These are phyloP conservation scores for Falco peregrinus DNA, from an alignment of 2,797 vertebrate species.

Conservation along the genomic window DNA sequence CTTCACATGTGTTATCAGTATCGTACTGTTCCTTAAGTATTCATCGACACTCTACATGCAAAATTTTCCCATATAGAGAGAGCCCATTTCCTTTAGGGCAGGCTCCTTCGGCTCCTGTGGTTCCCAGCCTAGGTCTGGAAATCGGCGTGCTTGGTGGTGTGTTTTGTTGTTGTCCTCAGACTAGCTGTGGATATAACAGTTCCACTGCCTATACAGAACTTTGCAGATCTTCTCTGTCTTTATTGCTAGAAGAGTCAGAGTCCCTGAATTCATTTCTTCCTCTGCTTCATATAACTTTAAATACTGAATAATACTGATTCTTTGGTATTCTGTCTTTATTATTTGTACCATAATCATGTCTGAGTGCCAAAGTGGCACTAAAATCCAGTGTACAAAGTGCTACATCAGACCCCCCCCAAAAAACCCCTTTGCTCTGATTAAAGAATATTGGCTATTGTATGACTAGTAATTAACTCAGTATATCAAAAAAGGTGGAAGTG, in stretches of 20 bases:
- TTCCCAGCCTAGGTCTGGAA: neutral
- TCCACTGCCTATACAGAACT: neutral
- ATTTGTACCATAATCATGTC: neutral
- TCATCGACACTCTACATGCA: neutral
- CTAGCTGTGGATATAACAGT: neutral
- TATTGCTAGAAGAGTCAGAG: neutral
- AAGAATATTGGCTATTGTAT: neutral
- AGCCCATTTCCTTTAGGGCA: neutral
- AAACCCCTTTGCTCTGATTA: neutral
- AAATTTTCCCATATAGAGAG: neutral
- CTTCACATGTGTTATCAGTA: neutral
- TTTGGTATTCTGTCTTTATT: neutral
- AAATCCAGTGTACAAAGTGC: neutral
- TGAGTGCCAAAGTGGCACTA: neutral
- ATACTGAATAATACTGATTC: neutral
- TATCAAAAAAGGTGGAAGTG: neutral
- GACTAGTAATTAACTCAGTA: accelerated
- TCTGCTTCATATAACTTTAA: neutral
- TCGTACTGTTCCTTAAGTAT: neutral
- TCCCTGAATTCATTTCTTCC: neutral
- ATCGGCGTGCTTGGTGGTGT: neutral
- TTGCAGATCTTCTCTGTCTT: neutral
- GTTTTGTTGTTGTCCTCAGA: neutral
- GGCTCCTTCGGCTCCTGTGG: neutral
- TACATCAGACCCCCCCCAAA: neutral